A percentile compares a stretch with the other conserved stretches of the same genome.
Evolutionary conservation across 2,888 invertebrate species (phyloP).

Genomic region (Lingula anatina): DNA sequence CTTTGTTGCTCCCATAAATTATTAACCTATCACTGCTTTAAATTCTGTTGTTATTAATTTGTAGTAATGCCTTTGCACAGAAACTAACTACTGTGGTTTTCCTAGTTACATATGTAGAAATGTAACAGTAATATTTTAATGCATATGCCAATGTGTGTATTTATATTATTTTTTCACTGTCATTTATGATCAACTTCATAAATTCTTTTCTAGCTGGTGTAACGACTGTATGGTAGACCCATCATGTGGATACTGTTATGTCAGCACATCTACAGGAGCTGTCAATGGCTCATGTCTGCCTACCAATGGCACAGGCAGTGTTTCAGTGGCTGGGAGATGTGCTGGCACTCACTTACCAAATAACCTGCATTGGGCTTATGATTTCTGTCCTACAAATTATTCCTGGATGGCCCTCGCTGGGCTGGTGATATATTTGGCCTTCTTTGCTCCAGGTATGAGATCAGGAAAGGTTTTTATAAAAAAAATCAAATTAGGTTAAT

Average conservation of each 20-base stretch:
- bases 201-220: constrained; percentile 33
- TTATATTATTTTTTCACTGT: too few relatives aligned
- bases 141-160: too few relatives aligned
- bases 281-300: constrained; percentile 30
- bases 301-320: too few relatives aligned
- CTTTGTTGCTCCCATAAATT: too few relatives aligned
- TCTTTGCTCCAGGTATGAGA: constrained; percentile 44
- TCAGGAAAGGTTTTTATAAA: too few relatives aligned
- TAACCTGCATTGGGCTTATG: constrained; percentile 24
- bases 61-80: too few relatives aligned
- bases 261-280: constrained; percentile 3
- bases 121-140: too few relatives aligned
- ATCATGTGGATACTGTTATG: constrained; percentile 52
- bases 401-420: constrained; percentile 48
- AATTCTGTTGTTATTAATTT: too few relatives aligned
- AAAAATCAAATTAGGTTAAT: too few relatives aligned
- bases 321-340: constrained; percentile 23
- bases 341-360: constrained; percentile 4
- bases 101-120: too few relatives aligned
- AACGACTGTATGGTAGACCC: constrained; percentile 43
- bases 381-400: constrained; percentile 46
- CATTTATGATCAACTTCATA: not conserved
- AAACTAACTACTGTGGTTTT: too few relatives aligned
- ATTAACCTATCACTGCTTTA: too few relatives aligned
- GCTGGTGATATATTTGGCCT: constrained; percentile 46